A percentile compares a stretch with the other conserved stretches of the same genome.
Conservation (phyloP, 1,140 invertebrate species). For the Leptoteleia sp. region DNA sequence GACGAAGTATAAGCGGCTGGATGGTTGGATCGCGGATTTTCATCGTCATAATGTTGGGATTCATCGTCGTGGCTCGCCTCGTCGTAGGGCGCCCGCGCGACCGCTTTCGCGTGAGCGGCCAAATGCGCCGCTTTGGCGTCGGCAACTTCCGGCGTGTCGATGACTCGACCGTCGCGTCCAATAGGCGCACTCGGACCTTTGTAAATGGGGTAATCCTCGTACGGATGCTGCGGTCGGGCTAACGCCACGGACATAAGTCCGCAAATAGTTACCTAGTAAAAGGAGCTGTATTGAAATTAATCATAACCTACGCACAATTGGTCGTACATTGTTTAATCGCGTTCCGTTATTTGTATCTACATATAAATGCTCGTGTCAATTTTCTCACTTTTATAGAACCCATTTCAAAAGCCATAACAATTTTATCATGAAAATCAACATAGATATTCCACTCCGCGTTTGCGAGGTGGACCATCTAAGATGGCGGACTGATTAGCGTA, state of each 20-base stretch:
- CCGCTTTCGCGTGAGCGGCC: conserved; percentile 76
- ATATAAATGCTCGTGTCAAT: too few species aligned
- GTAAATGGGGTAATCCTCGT: conserved; percentile 71
- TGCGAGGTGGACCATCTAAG: neutral
- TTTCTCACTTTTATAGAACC: neutral
- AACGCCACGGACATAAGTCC: neutral
- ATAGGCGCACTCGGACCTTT: conserved; percentile 37
- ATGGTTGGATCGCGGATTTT: conserved; percentile 64
- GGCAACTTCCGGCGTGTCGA: conserved; percentile 84
- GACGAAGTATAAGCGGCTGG: conserved; percentile 8
- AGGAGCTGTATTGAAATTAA: too few species aligned
- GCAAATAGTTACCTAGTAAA: too few species aligned
- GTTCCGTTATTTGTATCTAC: too few species aligned
- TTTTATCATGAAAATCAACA: neutral
- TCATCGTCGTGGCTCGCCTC: conserved; percentile 35
- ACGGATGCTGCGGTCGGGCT: conserved; percentile 37
- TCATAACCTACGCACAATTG: too few species aligned
- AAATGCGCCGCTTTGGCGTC: conserved; percentile 83
- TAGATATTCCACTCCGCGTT: neutral
- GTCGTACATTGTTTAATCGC: too few species aligned
- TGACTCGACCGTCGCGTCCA: conserved; percentile 72
- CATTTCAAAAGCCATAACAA: too few species aligned
- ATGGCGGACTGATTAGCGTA: too few species aligned
- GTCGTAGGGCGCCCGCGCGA: conserved; percentile 1
- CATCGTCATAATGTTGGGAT: conserved; percentile 75